Conservation (phyloP, 1,140 invertebrate genomes). For the Nylanderia fulva region DNA sequence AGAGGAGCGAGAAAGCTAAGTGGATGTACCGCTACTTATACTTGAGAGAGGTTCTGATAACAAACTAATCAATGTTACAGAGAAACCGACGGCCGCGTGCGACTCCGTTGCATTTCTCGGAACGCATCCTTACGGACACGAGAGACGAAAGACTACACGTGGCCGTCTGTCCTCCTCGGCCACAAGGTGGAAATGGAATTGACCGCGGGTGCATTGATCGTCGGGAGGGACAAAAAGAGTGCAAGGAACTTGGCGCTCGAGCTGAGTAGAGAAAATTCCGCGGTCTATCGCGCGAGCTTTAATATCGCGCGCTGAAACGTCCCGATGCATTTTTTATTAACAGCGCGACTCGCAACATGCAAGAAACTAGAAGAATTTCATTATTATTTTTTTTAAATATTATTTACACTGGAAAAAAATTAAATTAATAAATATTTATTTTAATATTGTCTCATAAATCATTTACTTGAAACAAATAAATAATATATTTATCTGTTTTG, state of each 20-base stretch:
- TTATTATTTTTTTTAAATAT: neutral
- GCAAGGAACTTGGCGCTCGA: slow-evolving; percentile 64
- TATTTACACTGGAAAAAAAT: no score
- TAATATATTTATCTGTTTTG: no score
- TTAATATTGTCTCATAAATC: no score
- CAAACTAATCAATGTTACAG: slow-evolving; percentile 45
- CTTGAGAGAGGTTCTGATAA: slow-evolving; percentile 49
- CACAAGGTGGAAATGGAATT: slow-evolving; percentile 53
- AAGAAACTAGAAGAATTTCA: neutral
- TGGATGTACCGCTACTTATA: slow-evolving; percentile 34
- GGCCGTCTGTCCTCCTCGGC: slow-evolving; percentile 40
- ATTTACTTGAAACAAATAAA: no score
- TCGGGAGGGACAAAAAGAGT: slow-evolving; percentile 53
- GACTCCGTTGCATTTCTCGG: slow-evolving; percentile 67
- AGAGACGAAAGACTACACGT: slow-evolving; percentile 63
- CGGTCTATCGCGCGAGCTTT: slow-evolving; percentile 67
- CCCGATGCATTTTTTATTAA: neutral
- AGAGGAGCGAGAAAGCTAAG: slow-evolving; percentile 3
- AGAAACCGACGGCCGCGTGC: slow-evolving; percentile 41
- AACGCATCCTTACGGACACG: slow-evolving; percentile 59
- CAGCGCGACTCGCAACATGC: neutral
- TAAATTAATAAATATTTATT: no score
- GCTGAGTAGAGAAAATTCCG: slow-evolving; percentile 71
- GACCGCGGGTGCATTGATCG: slow-evolving; percentile 34
- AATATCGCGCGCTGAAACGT: slow-evolving; percentile 43